Evolutionary conservation across 2,888 invertebrate genomes (phyloP), one percentile per base, ranked within the genome.

Genomic region (Agonum fuliginosum): DNA sequence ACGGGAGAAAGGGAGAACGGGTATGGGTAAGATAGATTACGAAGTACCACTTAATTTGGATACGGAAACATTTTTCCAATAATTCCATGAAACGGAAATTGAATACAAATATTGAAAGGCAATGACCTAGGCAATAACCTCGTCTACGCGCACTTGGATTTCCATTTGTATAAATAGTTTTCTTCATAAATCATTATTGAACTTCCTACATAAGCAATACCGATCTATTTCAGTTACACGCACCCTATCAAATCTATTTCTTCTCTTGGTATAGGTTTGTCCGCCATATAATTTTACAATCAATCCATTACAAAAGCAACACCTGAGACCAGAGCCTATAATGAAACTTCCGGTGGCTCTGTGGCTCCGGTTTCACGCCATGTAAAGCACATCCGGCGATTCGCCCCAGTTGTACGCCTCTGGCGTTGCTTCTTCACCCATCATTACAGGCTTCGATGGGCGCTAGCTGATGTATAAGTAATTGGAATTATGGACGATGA

Each of bases 261-360:
- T 46, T 17, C 8, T 30, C 8, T 8, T 30, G 8, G 14, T 3
- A n/a, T 37, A 17, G 14, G 46, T 17, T 46, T 46, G 4, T 46
- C 12, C 14, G 12, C 17, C 17, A 2, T 71, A 17, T 34, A 51
- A 71, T 71, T 71, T 51, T 51, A 34, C 51, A 72, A 72, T 72
- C 72, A 72, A 72, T 54, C 72, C 6, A 72, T 37, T 54, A 20
- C 41, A 19, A 37, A 54, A 71, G n/a, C 37, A 41, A 14, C 27
- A 17, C 27, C 70, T n/a, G n/a, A n/a, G n/a, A 70, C 70, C 70
- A 46, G 70, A 70, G 46, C 72, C 51, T 72, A 72, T 72, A 72
- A 72, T 72, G 51, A 72, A 72, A 72, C 72, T 72, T 72, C 72
- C 72, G 27, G 72, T 54, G n/a, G 20, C 10, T 12, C n/a, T 67